A percentile compares a stretch with the other conserved stretches of the same genome.
Conservation (phyloP, 2,113 vertebrate species). For the Cynocephalus volans region DNA sequence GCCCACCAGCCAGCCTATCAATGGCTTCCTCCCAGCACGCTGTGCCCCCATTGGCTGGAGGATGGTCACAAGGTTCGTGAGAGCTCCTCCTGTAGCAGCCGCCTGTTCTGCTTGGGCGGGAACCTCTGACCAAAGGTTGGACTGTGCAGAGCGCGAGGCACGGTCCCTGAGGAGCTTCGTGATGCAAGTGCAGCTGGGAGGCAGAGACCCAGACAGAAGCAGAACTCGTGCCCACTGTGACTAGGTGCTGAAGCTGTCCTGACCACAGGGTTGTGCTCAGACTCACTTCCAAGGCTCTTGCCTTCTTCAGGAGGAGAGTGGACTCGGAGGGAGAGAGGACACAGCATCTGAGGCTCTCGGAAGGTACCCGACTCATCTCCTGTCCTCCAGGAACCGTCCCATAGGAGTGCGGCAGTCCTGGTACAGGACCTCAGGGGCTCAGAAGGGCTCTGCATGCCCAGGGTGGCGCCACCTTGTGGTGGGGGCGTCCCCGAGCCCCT, state of each 20-base stretch:
- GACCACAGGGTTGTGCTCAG: constrained; percentile 60
- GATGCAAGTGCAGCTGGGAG: not conserved
- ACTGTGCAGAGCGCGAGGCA: no score
- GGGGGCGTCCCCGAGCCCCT: no score
- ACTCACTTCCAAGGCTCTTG: constrained; percentile 85
- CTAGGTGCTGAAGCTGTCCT: not conserved
- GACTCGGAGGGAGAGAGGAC: not conserved
- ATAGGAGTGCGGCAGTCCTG: not conserved
- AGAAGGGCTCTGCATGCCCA: not conserved
- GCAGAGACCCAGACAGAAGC: not conserved
- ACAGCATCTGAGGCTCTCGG: not conserved
- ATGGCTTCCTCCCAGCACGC: no score
- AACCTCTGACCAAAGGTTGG: not conserved
- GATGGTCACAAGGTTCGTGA: rapidly evolving
- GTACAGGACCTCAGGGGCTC: not conserved
- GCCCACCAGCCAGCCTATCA: no score
- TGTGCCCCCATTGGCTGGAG: no score
- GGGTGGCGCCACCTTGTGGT: not conserved
- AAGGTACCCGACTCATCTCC: constrained; percentile 72
- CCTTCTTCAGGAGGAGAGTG: constrained; percentile 89
- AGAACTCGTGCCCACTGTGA: not conserved
- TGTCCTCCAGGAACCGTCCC: no score
- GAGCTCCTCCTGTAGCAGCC: no score
- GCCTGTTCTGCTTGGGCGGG: rapidly evolving
- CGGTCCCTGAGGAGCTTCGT: not conserved